Evolutionary conservation across 2,888 invertebrate species (phyloP).

Genomic region (Epirrhoe tristata): DNA sequence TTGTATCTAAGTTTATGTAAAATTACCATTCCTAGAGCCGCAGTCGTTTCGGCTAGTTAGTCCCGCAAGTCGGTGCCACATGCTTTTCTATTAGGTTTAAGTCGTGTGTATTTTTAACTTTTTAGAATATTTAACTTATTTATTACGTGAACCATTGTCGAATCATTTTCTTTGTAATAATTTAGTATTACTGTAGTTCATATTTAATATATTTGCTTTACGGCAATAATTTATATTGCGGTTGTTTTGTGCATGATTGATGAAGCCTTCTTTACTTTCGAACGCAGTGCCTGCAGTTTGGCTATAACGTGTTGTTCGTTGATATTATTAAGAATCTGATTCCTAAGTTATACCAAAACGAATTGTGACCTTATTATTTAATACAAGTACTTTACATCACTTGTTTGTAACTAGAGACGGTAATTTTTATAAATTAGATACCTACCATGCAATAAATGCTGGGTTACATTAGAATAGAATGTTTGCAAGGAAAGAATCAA

Average conservation of each 20-base stretch:
- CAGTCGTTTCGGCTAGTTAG: constrained; percentile 69
- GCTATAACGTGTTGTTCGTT: constrained; percentile 53
- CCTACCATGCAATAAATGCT: constrained; percentile 70
- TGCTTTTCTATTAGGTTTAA: constrained; percentile 84
- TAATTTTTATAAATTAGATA: constrained; percentile 73
- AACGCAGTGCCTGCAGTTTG: constrained; percentile 77
- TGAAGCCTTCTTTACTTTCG: constrained; percentile 76
- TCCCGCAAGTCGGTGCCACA: constrained; percentile 54
- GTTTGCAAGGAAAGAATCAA: constrained; percentile 67
- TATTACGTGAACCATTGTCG: constrained; percentile 82
- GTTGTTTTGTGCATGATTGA: constrained; percentile 75
- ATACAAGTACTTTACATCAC: constrained; percentile 51
- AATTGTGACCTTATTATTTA: constrained; percentile 70
- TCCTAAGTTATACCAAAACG: constrained; percentile 58
- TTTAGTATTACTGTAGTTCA: constrained; percentile 83
- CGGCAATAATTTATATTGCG: constrained; percentile 76
- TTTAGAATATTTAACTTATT: constrained; percentile 86
- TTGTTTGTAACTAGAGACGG: constrained; percentile 63
- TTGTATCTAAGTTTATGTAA: constrained; percentile 71
- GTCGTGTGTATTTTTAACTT: constrained; percentile 85
- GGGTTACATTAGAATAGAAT: constrained; percentile 73
- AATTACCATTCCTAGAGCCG: constrained; percentile 75
- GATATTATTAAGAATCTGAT: constrained; percentile 67
- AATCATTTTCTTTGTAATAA: constrained; percentile 84
- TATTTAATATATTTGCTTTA: constrained; percentile 85